Conservation (phyloP, 2,797 vertebrate genomes). For the Falco naumanni region DNA sequence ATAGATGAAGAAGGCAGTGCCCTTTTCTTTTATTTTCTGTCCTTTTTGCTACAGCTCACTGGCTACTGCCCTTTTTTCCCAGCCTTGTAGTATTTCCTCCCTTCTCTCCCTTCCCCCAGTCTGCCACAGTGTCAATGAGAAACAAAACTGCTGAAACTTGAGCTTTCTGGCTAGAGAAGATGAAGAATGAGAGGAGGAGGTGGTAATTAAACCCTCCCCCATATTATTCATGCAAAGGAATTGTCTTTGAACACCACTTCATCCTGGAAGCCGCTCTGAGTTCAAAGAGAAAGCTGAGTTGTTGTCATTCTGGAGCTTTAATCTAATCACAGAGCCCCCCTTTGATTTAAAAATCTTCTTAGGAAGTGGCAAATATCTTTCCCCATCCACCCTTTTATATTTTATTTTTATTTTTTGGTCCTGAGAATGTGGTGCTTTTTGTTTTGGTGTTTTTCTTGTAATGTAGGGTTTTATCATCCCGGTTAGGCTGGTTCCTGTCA, state of each 20-base stretch:
- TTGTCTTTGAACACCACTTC: constrained; percentile 72
- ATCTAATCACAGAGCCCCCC: constrained; percentile 61
- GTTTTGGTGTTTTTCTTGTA: background rate
- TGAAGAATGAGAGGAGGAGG: constrained; percentile 69
- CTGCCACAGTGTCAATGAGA: constrained; percentile 46
- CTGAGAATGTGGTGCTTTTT: background rate
- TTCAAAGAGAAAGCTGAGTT: constrained; percentile 71
- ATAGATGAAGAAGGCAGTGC: background rate
- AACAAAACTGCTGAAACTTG: constrained; percentile 68
- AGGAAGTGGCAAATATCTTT: constrained; percentile 43
- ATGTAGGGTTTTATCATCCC: background rate
- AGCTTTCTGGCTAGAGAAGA: constrained; percentile 56
- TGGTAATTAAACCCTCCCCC: constrained; percentile 72
- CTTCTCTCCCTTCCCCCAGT: constrained; percentile 34
- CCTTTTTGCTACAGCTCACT: constrained; percentile 36
- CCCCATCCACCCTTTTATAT: background rate
- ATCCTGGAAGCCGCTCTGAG: constrained; percentile 58
- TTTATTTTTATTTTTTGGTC: constrained; percentile 27
- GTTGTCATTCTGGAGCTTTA: constrained; percentile 63
- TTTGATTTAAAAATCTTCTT: constrained; percentile 70
- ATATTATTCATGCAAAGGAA: constrained; percentile 72
- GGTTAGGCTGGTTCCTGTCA: background rate
- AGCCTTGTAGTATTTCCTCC: constrained; percentile 43
- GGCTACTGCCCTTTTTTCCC: constrained; percentile 39
- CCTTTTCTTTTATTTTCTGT: background rate